Percentiles rank a stretch among this genome's conserved stretches.
Conservation (phyloP, 2,888 invertebrate genomes). For the Drosophila rellima region DNA sequence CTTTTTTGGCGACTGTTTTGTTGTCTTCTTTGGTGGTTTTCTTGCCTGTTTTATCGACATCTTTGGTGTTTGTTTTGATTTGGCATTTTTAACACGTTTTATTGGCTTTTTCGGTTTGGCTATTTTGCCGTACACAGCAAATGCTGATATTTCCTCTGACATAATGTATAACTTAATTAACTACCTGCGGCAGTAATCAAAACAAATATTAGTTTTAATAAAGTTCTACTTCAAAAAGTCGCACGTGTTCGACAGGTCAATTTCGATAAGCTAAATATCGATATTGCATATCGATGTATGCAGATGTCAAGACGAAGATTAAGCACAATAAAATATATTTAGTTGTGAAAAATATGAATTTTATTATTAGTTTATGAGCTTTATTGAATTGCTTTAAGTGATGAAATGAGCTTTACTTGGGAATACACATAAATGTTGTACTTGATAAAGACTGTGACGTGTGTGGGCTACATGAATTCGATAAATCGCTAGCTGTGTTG, state of each 20-base stretch:
- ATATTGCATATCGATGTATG: neutral
- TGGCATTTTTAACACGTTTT: neutral
- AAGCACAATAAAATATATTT: too few species aligned
- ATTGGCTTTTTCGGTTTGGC: neutral
- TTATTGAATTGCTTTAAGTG: too few species aligned
- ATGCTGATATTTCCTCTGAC: slow-evolving; percentile 32
- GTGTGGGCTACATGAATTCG: slow-evolving; percentile 8
- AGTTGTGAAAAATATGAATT: too few species aligned
- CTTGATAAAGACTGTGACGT: too few species aligned
- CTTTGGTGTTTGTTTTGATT: slow-evolving; percentile 6
- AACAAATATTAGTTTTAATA: neutral
- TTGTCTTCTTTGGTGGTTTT: neutral
- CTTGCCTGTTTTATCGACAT: neutral
- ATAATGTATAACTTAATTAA: neutral
- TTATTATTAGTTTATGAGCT: too few species aligned
- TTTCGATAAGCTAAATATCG: neutral
- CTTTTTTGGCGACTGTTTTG: slow-evolving; percentile 15
- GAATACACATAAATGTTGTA: too few species aligned
- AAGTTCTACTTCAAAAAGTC: neutral
- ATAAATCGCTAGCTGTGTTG: neutral
- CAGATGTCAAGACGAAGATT: too few species aligned
- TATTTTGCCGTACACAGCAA: slow-evolving; percentile 15
- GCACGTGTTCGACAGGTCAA: neutral
- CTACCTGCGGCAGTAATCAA: neutral
- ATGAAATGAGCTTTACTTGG: too few species aligned